Base-by-base conservation (phyloP, 2,797 vertebrate genomes). In the Amphiprion clarkii region DNA sequence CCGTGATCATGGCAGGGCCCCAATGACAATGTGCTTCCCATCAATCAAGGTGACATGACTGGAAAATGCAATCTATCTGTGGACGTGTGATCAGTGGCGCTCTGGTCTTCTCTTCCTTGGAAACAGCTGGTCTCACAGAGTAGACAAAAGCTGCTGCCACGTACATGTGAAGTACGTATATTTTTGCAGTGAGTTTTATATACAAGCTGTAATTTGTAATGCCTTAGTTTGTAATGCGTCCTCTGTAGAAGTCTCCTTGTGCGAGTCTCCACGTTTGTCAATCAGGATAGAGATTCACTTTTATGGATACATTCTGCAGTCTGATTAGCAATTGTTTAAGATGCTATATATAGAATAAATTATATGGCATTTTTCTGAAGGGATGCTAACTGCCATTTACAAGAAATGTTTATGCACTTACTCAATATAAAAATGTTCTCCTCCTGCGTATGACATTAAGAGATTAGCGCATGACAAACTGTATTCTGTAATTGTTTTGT, bases 401-500 rank as follows among this genome's bases (percentile, higher is more conserved):
- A 39, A 49, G 3, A 33, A 76, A 54, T 51, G 17, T 11, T 46
- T 51, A 42, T 53, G 31, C 27, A 49, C 29, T 55, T 60, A 51
- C 39, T n/a, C 29, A 60, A 60, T 14, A 56, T 57, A 31, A 66
- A 27, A 44, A n/a, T 33, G 44, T 52, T 44, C 17, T 17, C 49
- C 21, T 40, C 10, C 10, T 64, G 29, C 29, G n/a, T 31, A 70
- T 55, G 57, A 53, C 62, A 59, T 77, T 68, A 49, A 56, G 11
- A 62, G 54, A 74, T 74, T 63, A 81, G 46, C 21, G 55, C 10
- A 36, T 56, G 46, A 69, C 27, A 57, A 55, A 10, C 21, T 36
- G 19, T 12, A 57, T 36, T 83, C 33, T 74, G 40, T 29, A 9
- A 55, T 68, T 61, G 12, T 44, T 61, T 63, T 53, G 27, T 31